A percentile compares a stretch with the other conserved stretches of the same genome.
Evolutionary conservation across 2,113 vertebrate species (phyloP).

Genomic region (Loxodonta africana): DNA sequence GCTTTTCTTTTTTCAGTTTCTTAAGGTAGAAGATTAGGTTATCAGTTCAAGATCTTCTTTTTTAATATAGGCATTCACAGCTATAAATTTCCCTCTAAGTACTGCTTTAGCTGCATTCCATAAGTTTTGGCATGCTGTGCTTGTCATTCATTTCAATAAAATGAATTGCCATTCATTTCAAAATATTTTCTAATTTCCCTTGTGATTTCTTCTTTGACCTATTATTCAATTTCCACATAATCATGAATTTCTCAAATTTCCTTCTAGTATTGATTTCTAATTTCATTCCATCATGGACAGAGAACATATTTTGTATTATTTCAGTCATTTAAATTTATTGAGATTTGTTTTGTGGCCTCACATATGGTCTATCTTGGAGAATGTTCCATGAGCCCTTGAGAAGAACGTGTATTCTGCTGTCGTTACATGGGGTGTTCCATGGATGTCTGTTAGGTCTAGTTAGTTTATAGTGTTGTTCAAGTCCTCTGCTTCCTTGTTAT

Average conservation of each 20-base stretch:
- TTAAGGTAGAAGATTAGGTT: background rate
- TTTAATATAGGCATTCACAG: background rate
- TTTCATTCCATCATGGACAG: background rate
- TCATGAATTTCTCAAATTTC: background rate
- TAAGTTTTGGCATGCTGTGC: background rate
- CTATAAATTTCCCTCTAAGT: background rate
- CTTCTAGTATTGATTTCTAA: background rate
- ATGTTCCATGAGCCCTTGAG: background rate
- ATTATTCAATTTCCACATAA: background rate
- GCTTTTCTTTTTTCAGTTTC: background rate
- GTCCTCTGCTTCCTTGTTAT: background rate
- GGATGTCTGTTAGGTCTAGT: background rate
- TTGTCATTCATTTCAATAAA: background rate
- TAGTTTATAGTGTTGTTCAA: background rate
- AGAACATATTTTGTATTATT: background rate
- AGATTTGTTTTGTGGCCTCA: background rate
- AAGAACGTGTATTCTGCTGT: background rate
- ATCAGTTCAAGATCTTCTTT: background rate
- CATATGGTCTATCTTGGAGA: background rate
- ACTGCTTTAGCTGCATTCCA: background rate
- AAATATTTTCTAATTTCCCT: background rate
- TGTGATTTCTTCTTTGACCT: background rate
- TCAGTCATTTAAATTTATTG: background rate
- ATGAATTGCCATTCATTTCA: background rate
- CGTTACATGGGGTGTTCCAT: background rate